Conservation (phyloP, 2,113 vertebrate genomes). For the Phylloscopus whistleri region DNA sequence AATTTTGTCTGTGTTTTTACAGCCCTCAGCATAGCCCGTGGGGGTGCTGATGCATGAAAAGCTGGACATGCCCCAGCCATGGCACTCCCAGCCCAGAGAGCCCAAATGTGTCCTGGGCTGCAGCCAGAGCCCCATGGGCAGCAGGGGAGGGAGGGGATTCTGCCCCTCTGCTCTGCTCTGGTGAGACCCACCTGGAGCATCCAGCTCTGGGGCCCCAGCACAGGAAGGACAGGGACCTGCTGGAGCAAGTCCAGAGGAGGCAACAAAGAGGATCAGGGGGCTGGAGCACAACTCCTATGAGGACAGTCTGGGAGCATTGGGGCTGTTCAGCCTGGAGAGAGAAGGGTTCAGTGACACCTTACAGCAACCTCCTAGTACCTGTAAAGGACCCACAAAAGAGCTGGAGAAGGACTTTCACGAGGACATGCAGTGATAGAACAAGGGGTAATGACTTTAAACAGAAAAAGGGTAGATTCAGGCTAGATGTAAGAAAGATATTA, state of each 20-base stretch:
- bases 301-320: background rate
- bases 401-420: background rate
- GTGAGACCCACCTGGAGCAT: background rate
- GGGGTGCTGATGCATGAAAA: background rate
- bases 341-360: no score
- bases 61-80: rapidly evolving
- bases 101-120: background rate
- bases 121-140: background rate
- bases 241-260: rapidly evolving
- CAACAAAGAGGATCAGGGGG: background rate
- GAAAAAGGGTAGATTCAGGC: background rate
- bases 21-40: background rate
- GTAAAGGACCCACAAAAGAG: background rate
- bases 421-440: background rate
- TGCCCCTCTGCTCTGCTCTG: background rate
- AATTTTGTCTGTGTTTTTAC: background rate
- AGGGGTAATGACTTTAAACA: background rate
- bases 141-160: background rate
- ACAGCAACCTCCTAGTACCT: no score
- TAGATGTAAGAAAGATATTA: background rate
- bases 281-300: background rate
- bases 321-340: background rate
- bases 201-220: background rate
- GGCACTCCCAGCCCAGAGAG: background rate
- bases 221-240: rapidly evolving